Conservation (phyloP, 2,888 invertebrate species). For the Mythimna ferrago region DNA sequence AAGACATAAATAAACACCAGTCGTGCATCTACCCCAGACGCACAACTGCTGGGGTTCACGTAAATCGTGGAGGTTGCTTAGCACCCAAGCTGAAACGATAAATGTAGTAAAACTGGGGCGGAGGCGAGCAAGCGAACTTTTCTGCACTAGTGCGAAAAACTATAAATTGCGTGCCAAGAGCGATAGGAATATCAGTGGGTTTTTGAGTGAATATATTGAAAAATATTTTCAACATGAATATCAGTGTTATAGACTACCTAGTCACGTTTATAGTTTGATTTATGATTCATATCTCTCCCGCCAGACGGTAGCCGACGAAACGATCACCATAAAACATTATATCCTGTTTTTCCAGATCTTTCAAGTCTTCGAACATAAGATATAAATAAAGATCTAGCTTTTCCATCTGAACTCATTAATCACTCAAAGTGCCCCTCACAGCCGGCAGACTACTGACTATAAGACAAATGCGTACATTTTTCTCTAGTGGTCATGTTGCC, state of each 20-base stretch:
- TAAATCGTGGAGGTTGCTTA: too few relatives aligned
- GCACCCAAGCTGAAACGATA: too few relatives aligned
- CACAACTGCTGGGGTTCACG: too few relatives aligned
- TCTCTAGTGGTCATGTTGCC: conserved; percentile 60
- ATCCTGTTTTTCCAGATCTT: conserved; percentile 30
- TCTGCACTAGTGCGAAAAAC: too few relatives aligned
- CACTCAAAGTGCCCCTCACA: conserved; percentile 60
- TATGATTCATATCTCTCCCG: conserved; percentile 26
- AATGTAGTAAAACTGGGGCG: too few relatives aligned
- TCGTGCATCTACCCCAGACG: too few relatives aligned
- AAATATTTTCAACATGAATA: neutral
- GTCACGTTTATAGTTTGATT: neutral
- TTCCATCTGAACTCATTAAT: conserved; percentile 62
- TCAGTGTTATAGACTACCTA: neutral
- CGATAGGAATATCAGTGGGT: too few relatives aligned
- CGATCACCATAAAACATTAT: conserved; percentile 47
- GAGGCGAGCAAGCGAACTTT: too few relatives aligned
- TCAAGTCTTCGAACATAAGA: conserved; percentile 42
- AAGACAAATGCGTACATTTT: conserved; percentile 68
- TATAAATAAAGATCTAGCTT: conserved; percentile 58
- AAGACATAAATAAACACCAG: too few relatives aligned
- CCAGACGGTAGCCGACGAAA: conserved; percentile 21
- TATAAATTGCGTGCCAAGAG: too few relatives aligned
- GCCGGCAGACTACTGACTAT: conserved; percentile 40
- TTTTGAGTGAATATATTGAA: too few relatives aligned